Conservation (phyloP, 2,888 invertebrate genomes). For the Tuta absoluta region DNA sequence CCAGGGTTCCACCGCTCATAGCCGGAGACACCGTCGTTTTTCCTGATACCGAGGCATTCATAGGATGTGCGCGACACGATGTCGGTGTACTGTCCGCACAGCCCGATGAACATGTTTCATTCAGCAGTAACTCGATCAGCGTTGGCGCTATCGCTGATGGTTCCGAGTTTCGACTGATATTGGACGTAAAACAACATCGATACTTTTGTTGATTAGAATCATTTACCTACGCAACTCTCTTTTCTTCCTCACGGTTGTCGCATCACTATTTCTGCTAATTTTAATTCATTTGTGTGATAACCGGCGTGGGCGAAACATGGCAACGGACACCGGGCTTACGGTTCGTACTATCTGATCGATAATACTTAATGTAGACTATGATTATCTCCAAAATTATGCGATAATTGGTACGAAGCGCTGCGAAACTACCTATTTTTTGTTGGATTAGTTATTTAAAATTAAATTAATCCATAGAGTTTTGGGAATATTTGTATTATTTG, state of each 20-base stretch:
- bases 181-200: background rate
- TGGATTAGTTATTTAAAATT: background rate
- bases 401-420: background rate
- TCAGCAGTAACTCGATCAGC: too few species aligned
- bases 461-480: background rate
- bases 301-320: conserved; percentile 19
- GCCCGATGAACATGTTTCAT: too few species aligned
- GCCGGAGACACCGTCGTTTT: too few species aligned
- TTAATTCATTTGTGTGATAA: background rate
- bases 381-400: background rate
- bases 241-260: background rate
- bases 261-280: background rate
- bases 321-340: conserved; percentile 10
- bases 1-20: too few species aligned
- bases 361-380: background rate
- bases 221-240: background rate
- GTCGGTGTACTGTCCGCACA: too few species aligned
- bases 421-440: background rate
- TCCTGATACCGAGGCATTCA: too few species aligned
- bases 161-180: too few species aligned
- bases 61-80: too few species aligned
- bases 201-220: background rate
- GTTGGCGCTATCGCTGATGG: too few species aligned
- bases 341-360: conserved; percentile 25
- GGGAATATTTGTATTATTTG: too few species aligned